Conservation (phyloP, 2,797 vertebrate genomes). For the Hirundo rustica region DNA sequence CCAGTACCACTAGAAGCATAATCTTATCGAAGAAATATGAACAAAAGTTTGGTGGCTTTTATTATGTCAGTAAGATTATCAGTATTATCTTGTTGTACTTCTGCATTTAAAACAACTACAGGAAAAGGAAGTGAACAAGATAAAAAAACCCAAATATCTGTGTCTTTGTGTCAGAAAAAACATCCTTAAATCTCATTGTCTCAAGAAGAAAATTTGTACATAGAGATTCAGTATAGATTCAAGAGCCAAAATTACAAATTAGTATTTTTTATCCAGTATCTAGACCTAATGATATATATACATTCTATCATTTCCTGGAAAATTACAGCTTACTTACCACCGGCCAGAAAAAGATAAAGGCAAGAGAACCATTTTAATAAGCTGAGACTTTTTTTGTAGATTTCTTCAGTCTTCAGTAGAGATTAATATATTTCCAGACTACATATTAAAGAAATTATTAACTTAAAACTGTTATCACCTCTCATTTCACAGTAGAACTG, state of each 20-base stretch:
- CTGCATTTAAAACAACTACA: background rate
- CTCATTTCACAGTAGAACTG: background rate
- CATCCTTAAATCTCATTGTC: background rate
- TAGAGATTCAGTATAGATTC: background rate
- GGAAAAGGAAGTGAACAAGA: background rate
- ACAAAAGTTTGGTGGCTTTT: background rate
- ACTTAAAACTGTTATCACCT: background rate
- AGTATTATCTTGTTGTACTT: background rate
- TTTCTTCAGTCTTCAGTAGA: background rate
- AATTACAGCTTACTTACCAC: background rate
- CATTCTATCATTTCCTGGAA: background rate
- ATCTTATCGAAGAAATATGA: conserved; percentile 17
- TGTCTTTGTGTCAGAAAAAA: background rate
- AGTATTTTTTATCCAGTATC: background rate
- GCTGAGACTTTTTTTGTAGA: background rate
- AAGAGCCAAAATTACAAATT: background rate
- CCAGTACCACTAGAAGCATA: conserved; percentile 7
- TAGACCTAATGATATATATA: background rate
- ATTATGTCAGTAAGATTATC: background rate
- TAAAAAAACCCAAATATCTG: background rate
- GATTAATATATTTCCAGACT: background rate
- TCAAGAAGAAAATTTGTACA: background rate
- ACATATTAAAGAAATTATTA: background rate
- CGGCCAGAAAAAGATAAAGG: background rate
- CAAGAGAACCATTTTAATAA: background rate